Percentiles rank a stretch among this genome's conserved stretches.
These are phyloP conservation scores for Zaprionus kolodkinae DNA, from an alignment of 1,140 invertebrate species.

Conservation along the genomic window DNA sequence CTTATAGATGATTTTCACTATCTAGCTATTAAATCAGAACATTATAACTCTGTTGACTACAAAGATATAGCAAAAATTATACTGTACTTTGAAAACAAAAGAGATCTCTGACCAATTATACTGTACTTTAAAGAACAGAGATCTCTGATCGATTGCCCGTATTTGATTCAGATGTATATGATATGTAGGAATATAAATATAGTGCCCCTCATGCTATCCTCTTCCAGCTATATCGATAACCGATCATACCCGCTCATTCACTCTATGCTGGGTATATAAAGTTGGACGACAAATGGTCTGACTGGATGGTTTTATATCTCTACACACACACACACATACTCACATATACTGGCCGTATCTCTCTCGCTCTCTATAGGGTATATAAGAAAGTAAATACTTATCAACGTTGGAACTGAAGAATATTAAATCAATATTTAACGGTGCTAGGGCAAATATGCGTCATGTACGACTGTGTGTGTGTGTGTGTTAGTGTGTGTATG, in stretches of 20 bases:
- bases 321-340: background rate
- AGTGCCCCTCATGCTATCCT: background rate
- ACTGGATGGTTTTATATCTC: slow-evolving; percentile 33
- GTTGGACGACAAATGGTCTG: slow-evolving; percentile 65
- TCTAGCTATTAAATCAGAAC: too few relatives aligned
- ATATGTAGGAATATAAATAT: background rate
- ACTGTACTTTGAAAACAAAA: too few relatives aligned
- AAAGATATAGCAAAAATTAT: too few relatives aligned
- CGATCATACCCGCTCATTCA: background rate
- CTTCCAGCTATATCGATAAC: background rate
- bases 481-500: background rate
- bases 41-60: too few relatives aligned
- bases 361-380: background rate
- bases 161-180: too few relatives aligned
- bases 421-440: slow-evolving; percentile 77
- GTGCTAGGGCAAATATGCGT: slow-evolving; percentile 73
- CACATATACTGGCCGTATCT: slow-evolving; percentile 7
- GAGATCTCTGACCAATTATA: too few relatives aligned
- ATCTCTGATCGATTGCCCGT: too few relatives aligned
- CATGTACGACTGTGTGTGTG: slow-evolving; percentile 29
- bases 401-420: slow-evolving; percentile 49
- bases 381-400: slow-evolving; percentile 32
- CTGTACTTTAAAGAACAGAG: too few relatives aligned
- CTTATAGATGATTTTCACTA: too few relatives aligned
- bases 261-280: background rate